phyloP scores from a whole-genome alignment of 2,888 invertebrate species.

The Agriopis marginaria region DNA sequence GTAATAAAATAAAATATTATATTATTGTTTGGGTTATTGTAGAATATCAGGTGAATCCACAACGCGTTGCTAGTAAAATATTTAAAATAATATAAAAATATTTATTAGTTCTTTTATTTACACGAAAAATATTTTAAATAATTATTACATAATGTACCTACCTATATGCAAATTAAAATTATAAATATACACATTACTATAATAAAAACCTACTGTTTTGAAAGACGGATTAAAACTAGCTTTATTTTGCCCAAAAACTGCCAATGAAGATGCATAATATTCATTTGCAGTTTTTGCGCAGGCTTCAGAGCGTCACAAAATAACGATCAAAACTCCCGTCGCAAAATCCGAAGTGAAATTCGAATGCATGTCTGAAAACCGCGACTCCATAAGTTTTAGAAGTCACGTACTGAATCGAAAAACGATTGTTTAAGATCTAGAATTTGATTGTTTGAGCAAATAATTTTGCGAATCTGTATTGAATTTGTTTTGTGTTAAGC shows the following conservation, averaged over 20 bases:
- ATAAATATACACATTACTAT: no score
- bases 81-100: no score
- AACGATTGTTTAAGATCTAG: constrained; percentile 7
- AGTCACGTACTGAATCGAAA: constrained; percentile 21
- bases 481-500: not conserved
- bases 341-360: not conserved
- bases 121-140: no score
- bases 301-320: not conserved
- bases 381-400: constrained; percentile 6
- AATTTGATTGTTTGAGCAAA: not conserved
- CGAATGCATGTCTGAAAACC: constrained; percentile 16
- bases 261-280: not conserved
- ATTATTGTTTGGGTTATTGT: no score
- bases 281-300: not conserved
- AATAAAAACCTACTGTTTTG: no score
- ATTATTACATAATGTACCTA: no score
- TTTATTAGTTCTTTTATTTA: no score
- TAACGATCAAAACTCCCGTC: not conserved
- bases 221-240: not conserved
- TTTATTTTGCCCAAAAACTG: no score
- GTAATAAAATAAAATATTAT: no score
- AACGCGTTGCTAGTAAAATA: no score
- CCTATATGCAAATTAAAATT: no score
- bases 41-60: no score
- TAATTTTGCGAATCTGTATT: not conserved